Conservation (phyloP, 2,113 vertebrate species). For the Desmodus rotundus region DNA sequence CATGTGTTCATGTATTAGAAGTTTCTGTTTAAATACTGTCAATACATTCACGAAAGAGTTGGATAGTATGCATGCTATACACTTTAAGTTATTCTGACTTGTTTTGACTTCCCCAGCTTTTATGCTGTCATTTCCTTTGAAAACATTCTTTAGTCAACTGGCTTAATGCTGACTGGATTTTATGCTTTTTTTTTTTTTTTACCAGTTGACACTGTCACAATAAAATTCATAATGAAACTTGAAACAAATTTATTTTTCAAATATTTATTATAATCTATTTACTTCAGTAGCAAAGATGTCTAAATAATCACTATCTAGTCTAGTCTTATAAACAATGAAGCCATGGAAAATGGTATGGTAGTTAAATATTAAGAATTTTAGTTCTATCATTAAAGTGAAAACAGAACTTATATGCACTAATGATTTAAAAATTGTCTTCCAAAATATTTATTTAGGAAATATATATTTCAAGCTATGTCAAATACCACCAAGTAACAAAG, state of each 20-base stretch:
- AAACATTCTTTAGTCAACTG: not conserved
- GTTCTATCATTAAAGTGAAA: not conserved
- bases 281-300: not conserved
- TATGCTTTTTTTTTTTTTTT: not conserved
- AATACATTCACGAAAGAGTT: not conserved
- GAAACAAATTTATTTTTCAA: not conserved
- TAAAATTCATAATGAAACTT: not conserved
- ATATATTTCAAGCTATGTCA: not conserved
- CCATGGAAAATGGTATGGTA: not conserved
- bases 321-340: not conserved
- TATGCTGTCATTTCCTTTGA: not conserved
- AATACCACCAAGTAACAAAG: not conserved
- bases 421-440: not conserved
- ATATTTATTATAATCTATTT: not conserved
- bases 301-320: not conserved
- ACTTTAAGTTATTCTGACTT: not conserved
- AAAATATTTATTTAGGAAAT: constrained; percentile 19
- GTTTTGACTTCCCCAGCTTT: not conserved
- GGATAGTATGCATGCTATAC: not conserved
- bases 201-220: not conserved
- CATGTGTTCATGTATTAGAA: not conserved
- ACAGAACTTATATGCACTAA: not conserved
- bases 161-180: not conserved
- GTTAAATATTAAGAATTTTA: not conserved
- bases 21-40: not conserved